Percentiles rank a stretch among this genome's conserved stretches.
These are phyloP conservation scores for Thaumatotibia leucotreta DNA, from an alignment of 1,140 invertebrate species.

Conservation along the genomic window DNA sequence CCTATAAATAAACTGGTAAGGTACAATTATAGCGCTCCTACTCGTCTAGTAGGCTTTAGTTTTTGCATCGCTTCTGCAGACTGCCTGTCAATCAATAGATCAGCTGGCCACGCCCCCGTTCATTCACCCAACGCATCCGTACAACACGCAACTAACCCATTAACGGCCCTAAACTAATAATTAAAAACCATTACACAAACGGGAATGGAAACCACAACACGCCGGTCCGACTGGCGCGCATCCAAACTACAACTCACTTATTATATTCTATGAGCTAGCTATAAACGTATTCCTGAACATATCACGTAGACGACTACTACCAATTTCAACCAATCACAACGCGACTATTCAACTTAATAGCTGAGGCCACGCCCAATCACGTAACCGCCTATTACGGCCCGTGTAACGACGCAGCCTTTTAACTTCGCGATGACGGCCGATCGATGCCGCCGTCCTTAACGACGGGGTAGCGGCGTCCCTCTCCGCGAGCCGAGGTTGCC, in stretches of 20 bases:
- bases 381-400: conserved; percentile 75
- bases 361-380: conserved; percentile 70
- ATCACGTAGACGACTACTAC: conserved; percentile 73
- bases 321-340: conserved; percentile 74
- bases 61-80: conserved; percentile 14
- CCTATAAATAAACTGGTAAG: background rate
- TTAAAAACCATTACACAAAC: conserved; percentile 61
- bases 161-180: conserved; percentile 52
- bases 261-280: conserved; percentile 73
- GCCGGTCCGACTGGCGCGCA: conserved; percentile 53
- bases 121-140: conserved; percentile 36
- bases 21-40: background rate
- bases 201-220: conserved; percentile 55
- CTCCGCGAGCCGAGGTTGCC: conserved; percentile 42
- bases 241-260: conserved; percentile 71
- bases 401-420: conserved; percentile 74
- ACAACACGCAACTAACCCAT: conserved; percentile 43
- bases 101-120: conserved; percentile 37
- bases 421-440: conserved; percentile 63
- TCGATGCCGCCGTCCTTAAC: conserved; percentile 38
- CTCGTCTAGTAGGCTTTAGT: background rate
- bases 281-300: conserved; percentile 75
- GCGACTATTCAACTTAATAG: conserved; percentile 75
- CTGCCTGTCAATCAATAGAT: conserved; percentile 26
- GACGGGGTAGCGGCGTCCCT: conserved; percentile 38